Evolutionary conservation across 2,113 vertebrate genomes (phyloP).

Genomic region (Acanthisitta chloris): DNA sequence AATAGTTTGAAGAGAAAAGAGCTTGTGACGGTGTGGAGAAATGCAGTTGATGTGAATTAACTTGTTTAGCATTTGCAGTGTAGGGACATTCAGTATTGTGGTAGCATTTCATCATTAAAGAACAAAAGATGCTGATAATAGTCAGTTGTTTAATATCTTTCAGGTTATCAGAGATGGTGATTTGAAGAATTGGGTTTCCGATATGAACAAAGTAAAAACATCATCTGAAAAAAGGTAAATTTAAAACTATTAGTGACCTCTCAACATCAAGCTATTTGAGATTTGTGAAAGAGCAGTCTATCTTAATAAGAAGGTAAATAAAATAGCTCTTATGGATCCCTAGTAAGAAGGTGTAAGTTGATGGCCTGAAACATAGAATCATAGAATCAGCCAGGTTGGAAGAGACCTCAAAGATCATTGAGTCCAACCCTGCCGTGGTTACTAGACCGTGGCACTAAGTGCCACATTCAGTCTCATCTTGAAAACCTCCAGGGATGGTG

Average conservation of each 20-base stretch:
- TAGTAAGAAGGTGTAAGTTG: not conserved
- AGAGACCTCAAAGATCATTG: too few relatives aligned
- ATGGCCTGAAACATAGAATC: not conserved
- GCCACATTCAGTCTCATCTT: too few relatives aligned
- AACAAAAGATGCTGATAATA: not conserved
- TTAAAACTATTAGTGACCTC: not conserved
- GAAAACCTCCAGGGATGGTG: too few relatives aligned
- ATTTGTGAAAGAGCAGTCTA: not conserved
- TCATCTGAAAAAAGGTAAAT: constrained; percentile 88
- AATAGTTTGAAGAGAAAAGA: not conserved
- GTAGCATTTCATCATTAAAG: not conserved
- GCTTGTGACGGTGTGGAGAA: not conserved
- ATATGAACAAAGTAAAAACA: constrained; percentile 93
- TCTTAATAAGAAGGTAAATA: not conserved
- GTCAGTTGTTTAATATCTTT: constrained; percentile 47
- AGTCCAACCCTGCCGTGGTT: too few relatives aligned
- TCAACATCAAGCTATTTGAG: not conserved
- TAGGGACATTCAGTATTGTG: not conserved
- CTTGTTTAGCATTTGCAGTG: not conserved
- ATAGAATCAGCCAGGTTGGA: too few relatives aligned
- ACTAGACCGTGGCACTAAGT: too few relatives aligned
- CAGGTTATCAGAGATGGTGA: constrained; percentile 78
- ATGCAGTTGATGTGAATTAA: not conserved
- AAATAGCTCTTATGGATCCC: not conserved
- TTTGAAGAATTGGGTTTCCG: constrained; percentile 68